phyloP scores from a whole-genome alignment of 2,797 vertebrate species.

The Limnodromus scolopaceus region DNA sequence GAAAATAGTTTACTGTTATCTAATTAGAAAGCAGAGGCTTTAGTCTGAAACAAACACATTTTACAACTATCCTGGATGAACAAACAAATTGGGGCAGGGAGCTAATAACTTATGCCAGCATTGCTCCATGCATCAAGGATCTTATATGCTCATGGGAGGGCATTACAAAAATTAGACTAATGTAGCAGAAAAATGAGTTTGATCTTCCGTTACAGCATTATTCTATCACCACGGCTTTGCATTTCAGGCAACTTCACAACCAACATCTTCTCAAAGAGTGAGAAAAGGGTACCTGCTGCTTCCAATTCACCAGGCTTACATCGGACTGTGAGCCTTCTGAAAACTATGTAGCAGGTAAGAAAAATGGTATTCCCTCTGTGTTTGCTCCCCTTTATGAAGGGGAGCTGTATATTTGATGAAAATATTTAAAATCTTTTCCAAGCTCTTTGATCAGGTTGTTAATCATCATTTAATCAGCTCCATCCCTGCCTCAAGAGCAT shows the following conservation, averaged over 20 bases:
- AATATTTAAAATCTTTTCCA: not conserved
- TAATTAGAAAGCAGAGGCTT: constrained; percentile 11
- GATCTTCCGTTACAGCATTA: constrained; percentile 44
- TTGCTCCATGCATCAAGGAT: constrained; percentile 49
- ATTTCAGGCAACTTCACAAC: not conserved
- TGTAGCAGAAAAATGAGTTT: constrained; percentile 65
- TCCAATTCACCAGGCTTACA: not conserved
- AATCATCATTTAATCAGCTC: not conserved
- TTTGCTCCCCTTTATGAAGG: not conserved
- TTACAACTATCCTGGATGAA: constrained; percentile 23
- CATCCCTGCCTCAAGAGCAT: not conserved
- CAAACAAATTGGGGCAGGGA: constrained; percentile 41
- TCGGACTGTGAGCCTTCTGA: not conserved
- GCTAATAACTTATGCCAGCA: constrained; percentile 52
- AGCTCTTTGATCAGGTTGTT: not conserved
- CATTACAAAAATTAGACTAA: constrained; percentile 68
- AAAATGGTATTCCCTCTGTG: not conserved
- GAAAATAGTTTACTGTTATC: not conserved
- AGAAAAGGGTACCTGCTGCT: not conserved
- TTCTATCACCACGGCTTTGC: not conserved
- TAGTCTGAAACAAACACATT: not conserved
- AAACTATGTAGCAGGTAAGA: not conserved
- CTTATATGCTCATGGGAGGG: constrained; percentile 49
- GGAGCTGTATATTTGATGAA: not conserved
- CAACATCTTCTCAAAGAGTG: not conserved